phyloP scores from a whole-genome alignment of 35 echinoderm and acorn worm species.

The Apostichopus japonicus region DNA sequence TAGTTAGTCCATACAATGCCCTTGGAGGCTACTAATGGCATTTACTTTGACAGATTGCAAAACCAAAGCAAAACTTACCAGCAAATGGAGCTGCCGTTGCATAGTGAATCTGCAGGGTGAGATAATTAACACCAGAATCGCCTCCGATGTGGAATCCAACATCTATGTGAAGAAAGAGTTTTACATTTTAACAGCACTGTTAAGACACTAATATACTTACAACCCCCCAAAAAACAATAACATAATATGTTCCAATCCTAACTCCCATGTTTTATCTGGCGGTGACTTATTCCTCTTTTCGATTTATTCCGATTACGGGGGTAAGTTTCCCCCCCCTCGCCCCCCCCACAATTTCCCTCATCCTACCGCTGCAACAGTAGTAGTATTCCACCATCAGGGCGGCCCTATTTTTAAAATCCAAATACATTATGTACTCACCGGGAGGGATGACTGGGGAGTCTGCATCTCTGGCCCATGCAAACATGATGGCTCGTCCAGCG shows the following conservation, averaged over 20 bases:
- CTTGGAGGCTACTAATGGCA: too few relatives aligned
- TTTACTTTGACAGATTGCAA: too few relatives aligned
- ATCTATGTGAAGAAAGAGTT: conserved; percentile 22
- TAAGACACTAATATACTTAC: background rate
- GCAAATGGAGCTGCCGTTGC: conserved; percentile 57
- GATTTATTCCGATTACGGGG: too few relatives aligned
- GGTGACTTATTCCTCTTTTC: too few relatives aligned
- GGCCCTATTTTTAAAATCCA: background rate
- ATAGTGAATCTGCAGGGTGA: conserved; percentile 84
- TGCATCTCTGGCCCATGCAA: conserved; percentile 89
- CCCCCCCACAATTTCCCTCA: background rate
- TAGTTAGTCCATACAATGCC: too few relatives aligned
- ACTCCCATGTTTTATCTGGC: too few relatives aligned
- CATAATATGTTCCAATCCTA: too few relatives aligned
- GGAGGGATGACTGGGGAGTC: conserved; percentile 59
- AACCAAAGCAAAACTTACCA: conserved; percentile 45
- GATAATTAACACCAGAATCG: conserved; percentile 59
- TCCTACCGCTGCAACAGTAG: background rate
- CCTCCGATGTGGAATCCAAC: conserved; percentile 84
- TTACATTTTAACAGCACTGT: background rate
- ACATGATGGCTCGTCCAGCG: conserved; percentile 61
- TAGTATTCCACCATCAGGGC: too few relatives aligned
- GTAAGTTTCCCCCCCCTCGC: background rate
- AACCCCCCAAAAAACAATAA: background rate
- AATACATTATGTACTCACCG: conserved; percentile 41